Evolutionary conservation across 2,888 invertebrate species (phyloP), one percentile per base, ranked within the genome.

Genomic region (Elegia similella): DNA sequence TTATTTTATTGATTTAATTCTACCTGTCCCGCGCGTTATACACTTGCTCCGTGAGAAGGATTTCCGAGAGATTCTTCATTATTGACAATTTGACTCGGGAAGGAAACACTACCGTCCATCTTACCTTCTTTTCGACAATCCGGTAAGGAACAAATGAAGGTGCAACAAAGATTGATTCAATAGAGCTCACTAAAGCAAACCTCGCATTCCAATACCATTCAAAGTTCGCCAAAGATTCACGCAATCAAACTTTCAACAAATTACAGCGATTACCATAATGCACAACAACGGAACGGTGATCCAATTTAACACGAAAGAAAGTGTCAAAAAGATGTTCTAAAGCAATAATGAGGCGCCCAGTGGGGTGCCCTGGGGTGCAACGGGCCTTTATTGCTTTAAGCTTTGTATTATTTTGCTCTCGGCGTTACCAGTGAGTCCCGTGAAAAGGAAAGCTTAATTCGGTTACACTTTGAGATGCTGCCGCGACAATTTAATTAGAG

Each of bases 381-480:
- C 84, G 76, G 81, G 80, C 84, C 83, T 85, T 85, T 86, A 86
- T 85, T 81, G 81, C 86, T 86, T 82, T 82, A 86, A 86, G 87
- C 88, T 86, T 88, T 84, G 84, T 84, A 88, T 89, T 88, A 88
- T 88, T 87, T 88, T 83, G 85, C 84, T 83, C 82, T 82, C 81
- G 80, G 78, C 77, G 74, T 78, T 78, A 17, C 76, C 75, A 72
- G 75, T 13, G 47, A 47, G 29, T 47, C 47, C 50, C 34, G 84
- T 85, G 85, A 85, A 88, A 85, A 87, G 88, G 86, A 87, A 84
- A 84, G 83, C 84, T 86, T 90, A 90, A 90, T 90, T 90, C 80
- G 75, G 87, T 90, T 91, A 88, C 86, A 85, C 88, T 90, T 90
- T 86, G 90, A 91, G 90, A 91, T 86, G 88, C 84, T 88, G 87